These are phyloP conservation scores for Mobula hypostoma DNA, from an alignment of 2,113 vertebrate species.

Conservation along the genomic window DNA sequence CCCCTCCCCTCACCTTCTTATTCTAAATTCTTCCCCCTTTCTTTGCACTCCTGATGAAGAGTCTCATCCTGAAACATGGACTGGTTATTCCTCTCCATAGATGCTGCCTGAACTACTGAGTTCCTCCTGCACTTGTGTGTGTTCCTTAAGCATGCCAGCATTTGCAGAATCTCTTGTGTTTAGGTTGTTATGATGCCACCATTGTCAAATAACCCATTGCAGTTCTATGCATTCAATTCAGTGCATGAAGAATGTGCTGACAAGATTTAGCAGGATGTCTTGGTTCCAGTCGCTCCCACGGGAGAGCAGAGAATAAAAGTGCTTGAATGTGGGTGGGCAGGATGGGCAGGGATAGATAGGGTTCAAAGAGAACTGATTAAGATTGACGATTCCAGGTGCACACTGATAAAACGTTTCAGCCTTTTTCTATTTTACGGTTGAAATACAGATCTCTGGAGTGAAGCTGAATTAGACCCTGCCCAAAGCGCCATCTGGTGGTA, in stretches of 20 bases:
- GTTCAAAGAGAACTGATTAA: not conserved
- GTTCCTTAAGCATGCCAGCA: too few relatives aligned
- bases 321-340: not conserved
- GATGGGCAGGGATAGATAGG: not conserved
- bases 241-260: not conserved
- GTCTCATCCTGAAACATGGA: too few relatives aligned
- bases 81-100: too few relatives aligned
- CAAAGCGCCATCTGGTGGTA: not conserved
- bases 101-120: too few relatives aligned
- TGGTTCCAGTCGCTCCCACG: not conserved
- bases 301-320: not conserved
- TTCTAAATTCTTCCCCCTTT: too few relatives aligned
- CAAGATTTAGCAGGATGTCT: not conserved
- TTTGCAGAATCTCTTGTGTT: too few relatives aligned
- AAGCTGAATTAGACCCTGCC: not conserved
- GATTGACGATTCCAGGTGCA: not conserved
- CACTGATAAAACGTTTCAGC: not conserved
- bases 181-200: too few relatives aligned
- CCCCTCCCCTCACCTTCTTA: too few relatives aligned
- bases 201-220: too few relatives aligned
- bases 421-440: not conserved
- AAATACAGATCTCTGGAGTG: not conserved
- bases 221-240: not conserved
- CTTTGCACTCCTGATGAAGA: too few relatives aligned
- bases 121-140: too few relatives aligned